Evolutionary conservation across 2,113 vertebrate species (phyloP).

Genomic region (Aviceda subcristata): DNA sequence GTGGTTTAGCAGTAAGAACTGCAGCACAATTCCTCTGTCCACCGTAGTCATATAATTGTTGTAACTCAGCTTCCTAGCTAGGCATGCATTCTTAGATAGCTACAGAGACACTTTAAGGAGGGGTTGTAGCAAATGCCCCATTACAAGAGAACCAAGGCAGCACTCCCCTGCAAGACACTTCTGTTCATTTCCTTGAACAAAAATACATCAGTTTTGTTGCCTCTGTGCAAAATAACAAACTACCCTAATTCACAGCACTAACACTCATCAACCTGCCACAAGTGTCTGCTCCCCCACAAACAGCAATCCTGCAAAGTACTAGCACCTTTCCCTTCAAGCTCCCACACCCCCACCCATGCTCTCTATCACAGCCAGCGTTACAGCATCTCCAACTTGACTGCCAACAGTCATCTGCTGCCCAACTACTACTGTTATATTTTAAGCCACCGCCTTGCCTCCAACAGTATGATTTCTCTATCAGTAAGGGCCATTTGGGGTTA

Average conservation of each 20-base stretch:
- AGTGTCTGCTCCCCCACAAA: neutral
- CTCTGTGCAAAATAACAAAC: neutral
- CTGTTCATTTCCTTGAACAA: neutral
- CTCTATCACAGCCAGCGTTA: accelerated
- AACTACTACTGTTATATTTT: neutral
- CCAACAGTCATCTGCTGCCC: neutral
- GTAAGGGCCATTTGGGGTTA: neutral
- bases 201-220: neutral
- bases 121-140: neutral
- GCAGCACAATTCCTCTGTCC: neutral
- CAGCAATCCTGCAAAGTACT: neutral
- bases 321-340: neutral
- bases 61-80: neutral
- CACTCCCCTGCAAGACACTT: neutral
- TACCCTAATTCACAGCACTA: neutral
- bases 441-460: neutral
- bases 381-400: neutral
- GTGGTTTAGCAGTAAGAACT: neutral
- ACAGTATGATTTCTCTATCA: neutral
- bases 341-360: neutral
- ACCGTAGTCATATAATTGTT: neutral
- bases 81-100: neutral
- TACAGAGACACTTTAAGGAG: neutral
- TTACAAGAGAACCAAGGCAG: neutral
- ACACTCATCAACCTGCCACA: neutral